Base-by-base conservation (phyloP, 2,113 vertebrate species). In the Lagopus muta region DNA sequence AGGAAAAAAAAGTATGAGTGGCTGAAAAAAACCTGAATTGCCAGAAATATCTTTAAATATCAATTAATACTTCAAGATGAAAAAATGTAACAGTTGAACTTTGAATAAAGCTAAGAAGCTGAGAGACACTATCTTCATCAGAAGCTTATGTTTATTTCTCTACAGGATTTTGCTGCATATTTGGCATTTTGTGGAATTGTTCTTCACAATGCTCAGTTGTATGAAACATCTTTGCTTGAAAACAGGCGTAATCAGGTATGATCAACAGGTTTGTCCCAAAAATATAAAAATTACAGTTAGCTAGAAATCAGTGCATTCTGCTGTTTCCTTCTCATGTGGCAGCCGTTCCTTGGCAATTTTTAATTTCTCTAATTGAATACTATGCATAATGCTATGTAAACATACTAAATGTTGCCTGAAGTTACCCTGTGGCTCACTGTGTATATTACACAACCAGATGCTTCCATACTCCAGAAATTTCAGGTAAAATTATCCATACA, bases 121-220 rank as follows among this genome's bases (percentile, higher is more conserved):
- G 65, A 48, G 52, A 79, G 71, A 24, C 10, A 2, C 42, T 8
- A 34, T 80, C 22, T 85, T 80, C 22, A 4, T 25, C 71, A 87
- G 79, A 32, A 82, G 88, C 10, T 69, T 34, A 14, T 86, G 27
- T 67, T 78, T 20, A 17, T 82, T 78, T 93, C 22, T 81, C 52
- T 86, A 62, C 95, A 99, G 99, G 99, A 99, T 89, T 99, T 99
- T 96, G 98, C 99, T 0, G 97, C 98, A 0, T 99, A 99, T 82
- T 89, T 99, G 98, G 98, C 99, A 2, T 99, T 99, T 70, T 99
- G 99, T 40, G 99, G 99, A 32, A 99, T 99, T 47, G 99, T 99
- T 84, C 98, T 99, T 70, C 99, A 99, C 97, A 99, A 99, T 0
- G 99, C 99, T 38, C 99, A 99, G 45, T 90, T 99, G 65, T 99